Conservation (phyloP, 2,888 invertebrate genomes). For the Oscheius sp. region DNA sequence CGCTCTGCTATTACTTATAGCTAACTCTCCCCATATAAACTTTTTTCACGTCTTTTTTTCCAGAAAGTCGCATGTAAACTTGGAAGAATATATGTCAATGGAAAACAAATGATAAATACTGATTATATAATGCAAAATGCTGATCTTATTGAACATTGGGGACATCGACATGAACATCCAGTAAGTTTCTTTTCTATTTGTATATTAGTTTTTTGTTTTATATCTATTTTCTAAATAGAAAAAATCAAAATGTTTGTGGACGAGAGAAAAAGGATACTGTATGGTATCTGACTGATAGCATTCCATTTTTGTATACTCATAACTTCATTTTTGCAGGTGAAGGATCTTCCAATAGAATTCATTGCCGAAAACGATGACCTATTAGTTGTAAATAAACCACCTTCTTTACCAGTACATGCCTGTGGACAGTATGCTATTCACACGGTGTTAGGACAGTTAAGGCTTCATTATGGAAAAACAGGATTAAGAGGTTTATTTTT, state of each 20-base stretch:
- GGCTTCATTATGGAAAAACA: constrained; percentile 84
- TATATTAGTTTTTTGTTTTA: neutral
- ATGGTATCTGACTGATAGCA: too few relatives aligned
- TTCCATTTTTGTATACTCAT: too few relatives aligned
- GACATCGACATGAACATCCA: constrained; percentile 67
- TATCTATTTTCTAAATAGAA: neutral
- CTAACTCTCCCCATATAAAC: neutral
- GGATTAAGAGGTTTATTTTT: constrained; percentile 57
- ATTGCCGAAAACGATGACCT: constrained; percentile 97
- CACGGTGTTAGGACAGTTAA: constrained; percentile 92
- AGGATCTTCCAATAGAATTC: constrained; percentile 89
- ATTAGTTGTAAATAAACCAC: constrained; percentile 81
- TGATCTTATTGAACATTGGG: constrained; percentile 63
- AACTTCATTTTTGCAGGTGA: constrained; percentile 75
- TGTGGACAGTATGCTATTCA: constrained; percentile 98
- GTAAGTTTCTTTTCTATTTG: constrained; percentile 32
- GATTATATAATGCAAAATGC: constrained; percentile 87
- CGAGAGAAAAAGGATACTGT: neutral
- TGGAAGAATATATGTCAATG: constrained; percentile 91
- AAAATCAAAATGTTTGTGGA: neutral
- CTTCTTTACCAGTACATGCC: constrained; percentile 78
- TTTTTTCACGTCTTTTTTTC: constrained; percentile 30
- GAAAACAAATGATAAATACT: constrained; percentile 81
- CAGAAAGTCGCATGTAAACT: constrained; percentile 86
- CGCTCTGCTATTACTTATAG: constrained; percentile 26